Evolutionary conservation across 2,888 invertebrate genomes (phyloP).

Genomic region (Nomada ruficornis): DNA sequence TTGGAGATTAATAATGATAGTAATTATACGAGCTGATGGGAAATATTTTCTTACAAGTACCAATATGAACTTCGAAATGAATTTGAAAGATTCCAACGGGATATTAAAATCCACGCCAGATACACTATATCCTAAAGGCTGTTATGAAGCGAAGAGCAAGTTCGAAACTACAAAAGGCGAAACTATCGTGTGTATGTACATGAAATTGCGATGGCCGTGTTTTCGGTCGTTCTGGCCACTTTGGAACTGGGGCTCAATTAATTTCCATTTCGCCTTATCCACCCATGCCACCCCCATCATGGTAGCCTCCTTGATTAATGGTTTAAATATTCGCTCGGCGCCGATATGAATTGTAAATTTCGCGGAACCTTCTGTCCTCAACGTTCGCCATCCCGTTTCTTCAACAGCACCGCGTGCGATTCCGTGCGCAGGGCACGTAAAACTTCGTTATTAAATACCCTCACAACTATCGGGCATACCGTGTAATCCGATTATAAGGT

Average conservation of each 20-base stretch:
- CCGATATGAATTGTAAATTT: slow-evolving; percentile 82
- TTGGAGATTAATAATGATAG: background rate
- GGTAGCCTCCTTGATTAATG: slow-evolving; percentile 79
- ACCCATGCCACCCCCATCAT: slow-evolving; percentile 53
- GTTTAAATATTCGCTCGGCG: slow-evolving; percentile 78
- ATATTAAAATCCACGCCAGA: too few species aligned
- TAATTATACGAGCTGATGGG: too few species aligned
- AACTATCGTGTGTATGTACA: slow-evolving; percentile 22
- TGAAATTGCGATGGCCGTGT: slow-evolving; percentile 36
- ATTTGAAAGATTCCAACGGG: background rate
- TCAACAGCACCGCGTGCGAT: slow-evolving; percentile 15
- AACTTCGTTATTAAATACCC: slow-evolving; percentile 73
- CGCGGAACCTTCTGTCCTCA: slow-evolving; percentile 53
- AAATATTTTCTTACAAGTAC: background rate
- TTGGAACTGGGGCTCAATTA: slow-evolving; percentile 72
- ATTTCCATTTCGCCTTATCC: slow-evolving; percentile 75
- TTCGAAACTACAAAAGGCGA: background rate
- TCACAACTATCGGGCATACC: slow-evolving; percentile 35
- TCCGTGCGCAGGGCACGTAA: slow-evolving; percentile 60
- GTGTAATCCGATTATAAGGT: slow-evolving; percentile 48
- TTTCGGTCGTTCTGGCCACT: slow-evolving; percentile 49
- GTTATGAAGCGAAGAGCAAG: background rate
- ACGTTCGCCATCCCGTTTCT: slow-evolving; percentile 13
- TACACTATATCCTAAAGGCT: too few species aligned
- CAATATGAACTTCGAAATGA: background rate